A percentile compares a stretch with the other conserved stretches of the same genome.
Evolutionary conservation across 2,797 vertebrate species (phyloP).

Genomic region (Clarias fuscus): DNA sequence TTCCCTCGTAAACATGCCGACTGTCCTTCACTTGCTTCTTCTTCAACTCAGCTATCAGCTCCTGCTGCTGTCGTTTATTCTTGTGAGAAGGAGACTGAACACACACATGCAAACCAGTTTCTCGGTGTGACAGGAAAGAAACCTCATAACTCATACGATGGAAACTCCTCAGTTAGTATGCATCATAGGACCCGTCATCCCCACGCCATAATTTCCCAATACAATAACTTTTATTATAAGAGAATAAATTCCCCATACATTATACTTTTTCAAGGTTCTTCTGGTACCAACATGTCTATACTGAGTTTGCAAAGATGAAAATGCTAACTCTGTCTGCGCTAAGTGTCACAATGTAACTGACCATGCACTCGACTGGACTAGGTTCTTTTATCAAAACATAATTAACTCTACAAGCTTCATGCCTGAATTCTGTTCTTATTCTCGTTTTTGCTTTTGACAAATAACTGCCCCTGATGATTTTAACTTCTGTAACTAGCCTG

Average conservation of each 20-base stretch:
- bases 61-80: slow-evolving; percentile 91
- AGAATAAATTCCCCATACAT: neutral
- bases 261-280: neutral
- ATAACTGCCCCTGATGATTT: neutral
- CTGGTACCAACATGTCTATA: neutral
- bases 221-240: neutral
- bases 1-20: slow-evolving; percentile 96
- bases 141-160: neutral
- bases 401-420: neutral
- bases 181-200: neutral
- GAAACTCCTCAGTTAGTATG: neutral
- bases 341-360: neutral
- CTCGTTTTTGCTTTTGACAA: neutral
- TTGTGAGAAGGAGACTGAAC: slow-evolving; percentile 90
- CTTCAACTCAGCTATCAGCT: slow-evolving; percentile 92
- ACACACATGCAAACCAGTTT: slow-evolving; percentile 12
- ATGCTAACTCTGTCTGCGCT: neutral
- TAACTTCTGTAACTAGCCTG: neutral
- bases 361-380: neutral
- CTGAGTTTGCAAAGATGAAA: neutral
- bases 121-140: neutral
- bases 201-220: neutral
- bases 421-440: neutral
- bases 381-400: neutral
- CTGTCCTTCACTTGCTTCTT: slow-evolving; percentile 96